phyloP scores from a whole-genome alignment of 1,140 invertebrate genomes.

The Antheraea mylitta region DNA sequence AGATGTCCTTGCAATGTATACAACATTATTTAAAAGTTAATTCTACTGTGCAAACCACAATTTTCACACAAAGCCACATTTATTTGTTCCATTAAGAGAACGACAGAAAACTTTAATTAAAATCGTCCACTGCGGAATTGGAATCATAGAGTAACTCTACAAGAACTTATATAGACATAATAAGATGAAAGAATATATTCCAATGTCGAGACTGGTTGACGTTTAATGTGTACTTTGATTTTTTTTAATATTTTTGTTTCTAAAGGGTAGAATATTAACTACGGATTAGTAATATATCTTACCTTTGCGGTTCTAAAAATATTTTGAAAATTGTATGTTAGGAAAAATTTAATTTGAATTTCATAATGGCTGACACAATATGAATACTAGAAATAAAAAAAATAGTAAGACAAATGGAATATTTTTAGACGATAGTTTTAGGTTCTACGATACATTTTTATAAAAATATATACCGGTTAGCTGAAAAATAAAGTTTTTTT shows the following conservation, averaged over 20 bases:
- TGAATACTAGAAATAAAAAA: too few species aligned
- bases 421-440: too few species aligned
- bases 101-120: slow-evolving; percentile 3
- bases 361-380: too few species aligned
- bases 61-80: not conserved
- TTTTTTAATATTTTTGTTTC: not conserved
- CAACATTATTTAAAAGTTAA: not conserved
- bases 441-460: too few species aligned
- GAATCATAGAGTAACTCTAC: not conserved
- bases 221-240: not conserved
- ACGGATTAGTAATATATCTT: too few species aligned
- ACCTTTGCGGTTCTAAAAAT: too few species aligned
- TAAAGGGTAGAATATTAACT: not conserved
- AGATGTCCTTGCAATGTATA: not conserved
- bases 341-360: too few species aligned
- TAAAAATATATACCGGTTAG: too few species aligned
- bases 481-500: too few species aligned
- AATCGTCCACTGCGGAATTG: not conserved
- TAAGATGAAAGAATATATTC: not conserved
- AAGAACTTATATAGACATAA: not conserved
- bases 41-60: not conserved
- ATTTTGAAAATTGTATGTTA: too few species aligned
- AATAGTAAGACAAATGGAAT: too few species aligned
- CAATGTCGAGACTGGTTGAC: not conserved
- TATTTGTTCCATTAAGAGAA: slow-evolving; percentile 4